A percentile compares a stretch with the other conserved stretches of the same genome.
Conservation (phyloP, 2,888 invertebrate species). For the Campoletis raptor region DNA sequence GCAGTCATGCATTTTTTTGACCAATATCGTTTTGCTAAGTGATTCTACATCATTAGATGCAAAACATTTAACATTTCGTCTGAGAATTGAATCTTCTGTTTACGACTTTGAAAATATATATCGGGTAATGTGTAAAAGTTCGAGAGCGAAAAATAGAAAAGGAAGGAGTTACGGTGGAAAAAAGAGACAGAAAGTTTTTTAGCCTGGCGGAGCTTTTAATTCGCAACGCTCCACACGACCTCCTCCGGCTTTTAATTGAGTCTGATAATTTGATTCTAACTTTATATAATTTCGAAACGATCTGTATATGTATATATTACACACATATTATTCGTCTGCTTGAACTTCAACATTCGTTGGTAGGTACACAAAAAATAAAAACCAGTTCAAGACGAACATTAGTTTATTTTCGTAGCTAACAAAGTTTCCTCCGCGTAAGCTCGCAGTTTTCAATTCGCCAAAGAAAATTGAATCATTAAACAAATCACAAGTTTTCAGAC, state of each 20-base stretch:
- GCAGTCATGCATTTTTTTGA: neutral
- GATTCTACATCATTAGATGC: neutral
- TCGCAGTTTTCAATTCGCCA: constrained; percentile 10
- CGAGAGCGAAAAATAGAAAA: neutral
- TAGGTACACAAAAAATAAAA: neutral
- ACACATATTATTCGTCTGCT: constrained; percentile 17
- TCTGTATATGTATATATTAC: constrained; percentile 23
- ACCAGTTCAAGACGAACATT: neutral
- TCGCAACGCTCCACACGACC: constrained; percentile 47
- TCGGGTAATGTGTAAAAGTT: neutral
- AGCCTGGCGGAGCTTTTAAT: constrained; percentile 18
- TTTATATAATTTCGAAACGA: constrained; percentile 58
- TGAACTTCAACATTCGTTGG: constrained; percentile 28
- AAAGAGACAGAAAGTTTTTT: constrained; percentile 30
- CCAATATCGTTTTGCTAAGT: neutral
- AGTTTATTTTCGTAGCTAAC: constrained; percentile 38
- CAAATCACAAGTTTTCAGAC: neutral
- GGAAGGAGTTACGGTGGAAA: neutral
- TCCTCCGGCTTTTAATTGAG: constrained; percentile 55
- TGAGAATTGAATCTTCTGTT: neutral
- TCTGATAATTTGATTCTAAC: constrained; percentile 65
- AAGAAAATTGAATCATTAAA: constrained; percentile 11
- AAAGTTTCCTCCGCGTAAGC: constrained; percentile 21
- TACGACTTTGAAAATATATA: neutral
- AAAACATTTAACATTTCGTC: neutral